Conservation (phyloP, 64 coral and sea anemone genomes). For the Pocillopora verrucosa region DNA sequence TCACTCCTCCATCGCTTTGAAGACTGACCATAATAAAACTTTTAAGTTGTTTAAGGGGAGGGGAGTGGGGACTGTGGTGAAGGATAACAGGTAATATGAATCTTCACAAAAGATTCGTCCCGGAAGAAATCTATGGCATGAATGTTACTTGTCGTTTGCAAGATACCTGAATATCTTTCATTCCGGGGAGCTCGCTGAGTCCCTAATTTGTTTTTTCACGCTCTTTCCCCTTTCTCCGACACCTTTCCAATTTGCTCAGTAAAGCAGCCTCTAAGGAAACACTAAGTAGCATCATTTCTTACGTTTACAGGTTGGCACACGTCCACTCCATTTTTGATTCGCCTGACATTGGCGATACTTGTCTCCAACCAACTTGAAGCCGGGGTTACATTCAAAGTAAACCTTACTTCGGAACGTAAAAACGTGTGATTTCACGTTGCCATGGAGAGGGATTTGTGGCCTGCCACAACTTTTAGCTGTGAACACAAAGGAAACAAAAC, state of each 20-base stretch:
- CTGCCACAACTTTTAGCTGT: constrained; percentile 68
- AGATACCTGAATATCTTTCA: too few species aligned
- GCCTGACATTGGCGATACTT: constrained; percentile 45
- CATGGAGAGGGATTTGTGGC: constrained; percentile 47
- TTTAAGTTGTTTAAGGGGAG: too few species aligned
- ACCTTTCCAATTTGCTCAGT: not conserved
- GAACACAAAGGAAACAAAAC: not conserved
- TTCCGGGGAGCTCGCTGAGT: too few species aligned
- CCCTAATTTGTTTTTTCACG: too few species aligned
- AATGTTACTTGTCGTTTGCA: too few species aligned
- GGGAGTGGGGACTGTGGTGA: too few species aligned
- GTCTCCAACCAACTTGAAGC: constrained; percentile 36
- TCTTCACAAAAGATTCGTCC: too few species aligned
- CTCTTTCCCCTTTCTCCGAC: too few species aligned
- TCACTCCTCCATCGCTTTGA: too few species aligned
- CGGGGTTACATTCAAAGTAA: constrained; percentile 43
- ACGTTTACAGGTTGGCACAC: constrained; percentile 55
- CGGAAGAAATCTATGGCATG: too few species aligned
- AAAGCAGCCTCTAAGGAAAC: not conserved
- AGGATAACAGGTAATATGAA: too few species aligned
- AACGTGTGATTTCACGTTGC: constrained; percentile 16
- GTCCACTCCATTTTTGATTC: constrained; percentile 65
- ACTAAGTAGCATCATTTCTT: not conserved
- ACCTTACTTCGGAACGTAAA: constrained; percentile 63
- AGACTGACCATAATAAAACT: too few species aligned